These are phyloP conservation scores for Drosophila pegasa DNA, from an alignment of 2,888 invertebrate genomes.

Conservation along the genomic window DNA sequence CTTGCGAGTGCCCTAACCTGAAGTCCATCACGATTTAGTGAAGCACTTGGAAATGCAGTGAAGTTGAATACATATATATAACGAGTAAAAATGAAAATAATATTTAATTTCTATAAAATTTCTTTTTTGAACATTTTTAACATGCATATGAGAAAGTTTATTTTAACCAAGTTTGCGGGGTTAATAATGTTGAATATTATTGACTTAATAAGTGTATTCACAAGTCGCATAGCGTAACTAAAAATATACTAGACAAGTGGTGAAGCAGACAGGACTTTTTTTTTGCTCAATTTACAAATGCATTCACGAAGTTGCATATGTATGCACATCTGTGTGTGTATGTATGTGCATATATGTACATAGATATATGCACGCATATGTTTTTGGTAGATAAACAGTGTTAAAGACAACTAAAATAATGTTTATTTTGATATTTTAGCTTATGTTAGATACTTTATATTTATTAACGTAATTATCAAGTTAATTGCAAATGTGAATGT, in stretches of 20 bases:
- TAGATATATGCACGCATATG: no score
- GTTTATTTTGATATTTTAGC: neutral
- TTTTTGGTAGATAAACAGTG: neutral
- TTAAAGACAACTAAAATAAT: neutral
- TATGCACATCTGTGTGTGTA: neutral
- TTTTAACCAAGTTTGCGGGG: neutral
- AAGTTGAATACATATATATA: neutral
- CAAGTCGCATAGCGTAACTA: neutral
- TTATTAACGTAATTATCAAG: neutral
- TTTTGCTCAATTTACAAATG: constrained; percentile 2
- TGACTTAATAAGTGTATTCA: constrained; percentile 17
- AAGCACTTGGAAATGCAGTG: neutral
- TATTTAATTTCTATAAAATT: neutral
- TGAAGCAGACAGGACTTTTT: constrained; percentile 20
- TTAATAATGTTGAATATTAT: neutral
- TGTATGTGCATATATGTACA: no score
- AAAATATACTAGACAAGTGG: constrained; percentile 11
- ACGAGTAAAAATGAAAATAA: neutral
- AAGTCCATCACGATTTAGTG: neutral
- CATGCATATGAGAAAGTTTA: neutral
- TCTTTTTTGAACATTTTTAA: neutral
- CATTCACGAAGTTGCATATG: constrained; percentile 1
- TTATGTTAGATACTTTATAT: neutral
- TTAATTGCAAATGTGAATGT: constrained; percentile 4
- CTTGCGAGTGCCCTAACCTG: constrained; percentile 18